A percentile compares a stretch with the other conserved stretches of the same genome.
Conservation (phyloP, 1,140 invertebrate genomes). For the Mesaphorura yosii region DNA sequence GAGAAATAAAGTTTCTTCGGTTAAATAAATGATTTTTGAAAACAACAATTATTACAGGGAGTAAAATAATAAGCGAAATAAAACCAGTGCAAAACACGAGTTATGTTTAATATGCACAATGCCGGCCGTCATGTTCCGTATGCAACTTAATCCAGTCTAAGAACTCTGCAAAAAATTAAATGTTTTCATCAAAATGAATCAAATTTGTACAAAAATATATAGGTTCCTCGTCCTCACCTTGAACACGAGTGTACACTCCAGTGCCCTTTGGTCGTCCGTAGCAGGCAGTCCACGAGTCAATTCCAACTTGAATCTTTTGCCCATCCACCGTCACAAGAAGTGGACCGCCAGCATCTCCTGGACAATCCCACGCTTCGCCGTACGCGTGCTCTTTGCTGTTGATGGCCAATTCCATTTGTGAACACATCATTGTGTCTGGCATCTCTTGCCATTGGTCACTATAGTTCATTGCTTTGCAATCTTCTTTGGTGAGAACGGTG, state of each 20-base stretch:
- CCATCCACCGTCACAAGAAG: conserved; percentile 7
- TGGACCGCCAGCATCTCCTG: conserved; percentile 21
- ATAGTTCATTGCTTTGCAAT: conserved; percentile 16
- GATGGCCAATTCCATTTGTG: conserved; percentile 13
- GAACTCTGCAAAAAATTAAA: conserved; percentile 11
- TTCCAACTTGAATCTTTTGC: conserved; percentile 20
- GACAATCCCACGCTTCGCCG: conserved; percentile 20
- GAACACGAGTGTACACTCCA: conserved; percentile 18
- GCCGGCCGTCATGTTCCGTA: conserved; percentile 22
- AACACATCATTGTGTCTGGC: conserved; percentile 21
- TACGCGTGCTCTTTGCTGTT: conserved; percentile 10
- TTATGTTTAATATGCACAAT: no score
- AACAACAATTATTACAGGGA: no score
- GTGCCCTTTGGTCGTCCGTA: conserved; percentile 21
- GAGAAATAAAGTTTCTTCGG: no score
- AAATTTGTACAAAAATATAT: background rate
- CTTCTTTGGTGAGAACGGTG: conserved; percentile 8
- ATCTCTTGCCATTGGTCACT: conserved; percentile 16
- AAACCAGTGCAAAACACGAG: no score
- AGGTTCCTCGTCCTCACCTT: background rate
- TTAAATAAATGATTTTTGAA: no score
- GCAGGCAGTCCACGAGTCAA: conserved; percentile 27
- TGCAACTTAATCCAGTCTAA: conserved; percentile 22
- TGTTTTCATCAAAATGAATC: background rate
- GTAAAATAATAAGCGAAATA: no score